Evolutionary conservation across 37 sponge, comb jelly and placozoan species (phyloP).

Genomic region (Oscarella lobularis): DNA sequence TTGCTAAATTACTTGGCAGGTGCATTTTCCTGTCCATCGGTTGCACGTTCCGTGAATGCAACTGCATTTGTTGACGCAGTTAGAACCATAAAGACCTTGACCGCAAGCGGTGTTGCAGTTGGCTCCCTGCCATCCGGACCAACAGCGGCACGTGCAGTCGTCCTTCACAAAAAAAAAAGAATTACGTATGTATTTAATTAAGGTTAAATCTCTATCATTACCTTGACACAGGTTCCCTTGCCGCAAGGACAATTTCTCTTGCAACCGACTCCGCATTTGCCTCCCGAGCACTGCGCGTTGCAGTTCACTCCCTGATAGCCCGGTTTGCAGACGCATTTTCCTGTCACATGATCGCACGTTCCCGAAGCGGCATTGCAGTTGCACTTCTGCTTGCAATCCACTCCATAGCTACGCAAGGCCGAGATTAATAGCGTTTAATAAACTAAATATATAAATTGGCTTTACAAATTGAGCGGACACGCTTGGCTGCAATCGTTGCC

Average conservation of each 20-base stretch:
- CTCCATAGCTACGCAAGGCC: not conserved
- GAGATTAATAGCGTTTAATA: not conserved
- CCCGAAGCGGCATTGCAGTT: not conserved
- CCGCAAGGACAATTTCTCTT: not conserved
- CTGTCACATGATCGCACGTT: not conserved
- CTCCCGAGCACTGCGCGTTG: not conserved
- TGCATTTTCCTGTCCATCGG: not conserved
- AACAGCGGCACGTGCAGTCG: not conserved
- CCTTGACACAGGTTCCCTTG: too few species aligned
- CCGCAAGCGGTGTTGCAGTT: not conserved
- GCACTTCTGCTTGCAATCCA: not conserved
- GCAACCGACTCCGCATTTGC: not conserved
- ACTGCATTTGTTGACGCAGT: not conserved
- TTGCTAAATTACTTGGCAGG: too few species aligned
- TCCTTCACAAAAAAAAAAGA: too few species aligned
- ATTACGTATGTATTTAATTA: too few species aligned
- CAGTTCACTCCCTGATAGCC: not conserved
- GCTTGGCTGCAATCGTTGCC: not conserved
- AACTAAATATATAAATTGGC: not conserved
- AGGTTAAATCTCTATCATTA: too few species aligned
- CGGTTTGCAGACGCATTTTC: not conserved
- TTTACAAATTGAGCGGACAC: not conserved
- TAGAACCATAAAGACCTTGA: not conserved
- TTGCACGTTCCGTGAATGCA: not conserved
- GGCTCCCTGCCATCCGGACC: not conserved